Conservation (phyloP, 2,888 invertebrate genomes). For the Drosophila kuntzei region DNA sequence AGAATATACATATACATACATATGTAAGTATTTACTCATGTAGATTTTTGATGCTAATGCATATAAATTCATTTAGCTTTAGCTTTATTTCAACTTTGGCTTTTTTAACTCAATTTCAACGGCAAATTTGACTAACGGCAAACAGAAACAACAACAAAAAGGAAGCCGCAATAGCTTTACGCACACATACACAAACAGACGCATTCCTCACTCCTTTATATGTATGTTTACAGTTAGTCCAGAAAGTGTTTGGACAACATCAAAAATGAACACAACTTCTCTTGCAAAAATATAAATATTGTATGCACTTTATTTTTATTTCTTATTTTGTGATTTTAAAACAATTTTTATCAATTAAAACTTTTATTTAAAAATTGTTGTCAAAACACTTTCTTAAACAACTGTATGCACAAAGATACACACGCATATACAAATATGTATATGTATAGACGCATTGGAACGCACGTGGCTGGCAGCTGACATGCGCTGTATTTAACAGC, state of each 20-base stretch:
- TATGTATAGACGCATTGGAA: slow-evolving; percentile 45
- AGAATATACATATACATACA: background rate
- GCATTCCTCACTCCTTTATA: background rate
- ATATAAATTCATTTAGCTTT: slow-evolving; percentile 25
- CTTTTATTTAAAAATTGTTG: too few species aligned
- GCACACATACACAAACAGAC: slow-evolving; percentile 1
- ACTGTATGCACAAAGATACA: slow-evolving; percentile 2
- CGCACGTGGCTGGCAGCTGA: slow-evolving; percentile 56
- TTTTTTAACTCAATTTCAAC: slow-evolving; percentile 48
- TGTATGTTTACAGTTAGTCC: too few species aligned
- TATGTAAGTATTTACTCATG: background rate
- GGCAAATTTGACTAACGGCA: slow-evolving; percentile 8
- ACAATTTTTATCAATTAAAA: too few species aligned
- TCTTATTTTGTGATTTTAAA: too few species aligned
- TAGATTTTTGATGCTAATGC: slow-evolving; percentile 4
- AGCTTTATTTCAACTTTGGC: slow-evolving; percentile 26
- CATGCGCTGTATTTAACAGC: slow-evolving; percentile 67
- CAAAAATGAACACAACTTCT: too few species aligned
- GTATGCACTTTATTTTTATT: too few species aligned
- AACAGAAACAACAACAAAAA: background rate
- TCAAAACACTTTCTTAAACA: too few species aligned
- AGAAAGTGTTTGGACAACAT: too few species aligned
- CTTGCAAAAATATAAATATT: too few species aligned
- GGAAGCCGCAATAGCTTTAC: background rate
- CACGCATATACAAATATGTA: background rate